Conservation (phyloP, 2,797 vertebrate species). For the Poeciliopsis infans region DNA sequence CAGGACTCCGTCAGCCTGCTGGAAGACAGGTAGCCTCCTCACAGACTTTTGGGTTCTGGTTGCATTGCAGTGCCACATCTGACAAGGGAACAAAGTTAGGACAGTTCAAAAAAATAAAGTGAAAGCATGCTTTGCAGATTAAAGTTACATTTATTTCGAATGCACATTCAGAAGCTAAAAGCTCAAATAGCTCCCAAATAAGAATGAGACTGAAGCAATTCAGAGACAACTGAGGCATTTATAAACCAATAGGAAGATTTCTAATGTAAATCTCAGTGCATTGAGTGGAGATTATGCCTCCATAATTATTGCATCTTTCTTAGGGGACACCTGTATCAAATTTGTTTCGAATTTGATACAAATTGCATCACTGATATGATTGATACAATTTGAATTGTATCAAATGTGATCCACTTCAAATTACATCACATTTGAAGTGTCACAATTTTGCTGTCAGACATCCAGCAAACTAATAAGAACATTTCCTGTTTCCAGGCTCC, state of each 20-base stretch:
- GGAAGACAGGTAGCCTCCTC: slow-evolving; percentile 86
- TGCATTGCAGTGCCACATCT: background rate
- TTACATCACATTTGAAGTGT: background rate
- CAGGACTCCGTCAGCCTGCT: slow-evolving; percentile 88
- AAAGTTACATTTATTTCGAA: background rate
- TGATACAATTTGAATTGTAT: too few species aligned
- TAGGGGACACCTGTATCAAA: too few species aligned
- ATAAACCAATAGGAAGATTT: too few species aligned
- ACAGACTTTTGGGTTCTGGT: background rate
- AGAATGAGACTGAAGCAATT: background rate
- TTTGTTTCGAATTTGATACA: too few species aligned
- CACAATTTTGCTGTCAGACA: background rate
- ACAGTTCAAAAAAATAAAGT: background rate
- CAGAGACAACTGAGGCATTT: background rate
- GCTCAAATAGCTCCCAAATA: too few species aligned
- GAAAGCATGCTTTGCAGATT: background rate
- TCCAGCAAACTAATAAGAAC: background rate
- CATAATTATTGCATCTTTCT: background rate
- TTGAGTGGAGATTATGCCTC: background rate
- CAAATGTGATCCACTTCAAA: too few species aligned
- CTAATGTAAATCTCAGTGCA: too few species aligned
- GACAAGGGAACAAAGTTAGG: background rate
- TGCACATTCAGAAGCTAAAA: background rate
- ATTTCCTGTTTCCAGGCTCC: slow-evolving; percentile 70
- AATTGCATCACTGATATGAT: too few species aligned